Base-by-base conservation (phyloP, 2,888 invertebrate species). In the Dastarcus helophoroides region DNA sequence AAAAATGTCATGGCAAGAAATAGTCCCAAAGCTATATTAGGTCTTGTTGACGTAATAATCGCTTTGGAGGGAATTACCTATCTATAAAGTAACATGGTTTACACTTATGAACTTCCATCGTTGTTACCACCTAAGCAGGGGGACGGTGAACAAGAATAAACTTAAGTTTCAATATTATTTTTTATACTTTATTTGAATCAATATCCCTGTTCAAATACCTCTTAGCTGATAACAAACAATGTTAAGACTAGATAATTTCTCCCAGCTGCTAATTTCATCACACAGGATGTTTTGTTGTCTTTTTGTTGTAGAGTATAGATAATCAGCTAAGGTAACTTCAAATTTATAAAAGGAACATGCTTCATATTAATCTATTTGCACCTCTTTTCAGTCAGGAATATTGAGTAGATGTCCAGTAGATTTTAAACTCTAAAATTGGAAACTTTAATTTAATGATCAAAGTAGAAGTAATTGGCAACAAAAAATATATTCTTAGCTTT, bases 131-230 rank as follows among this genome's bases (percentile, higher is more conserved):
- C 49, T 38, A 45, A 51, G 50, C 53, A 57, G 54, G 50, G 47
- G 60, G 60, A 60, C 60, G 60, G 60, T 57, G 53, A 56, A 55
- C 51, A 47, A 54, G 54, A 50, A 54, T 53, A 51, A 51, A n/a
- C 50, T 40, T 37, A 28, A 31, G 15, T 39, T 34, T 31, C 39
- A 38, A 38, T 39, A 39, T 32, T 24, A 38, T 40, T 42, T 29
- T 36, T 28, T 31, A 21, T 21, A 29, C 26, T 33, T 32, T 48
- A 60, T n/a, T n/a, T n/a, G n/a, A n/a, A n/a, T n/a, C n/a, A n/a
- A n/a, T n/a, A 60, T 59, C 60, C 58, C 59, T 56, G 56, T 55
- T 55, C 51, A 50, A 47, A 31, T 46, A 53, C 53, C 56, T 52
- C 53, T 55, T 47, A 48, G 51, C 47, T 43, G 50, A 51, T 46